Evolutionary conservation across 2,888 invertebrate genomes (phyloP).

Genomic region (Poecilobothrus nobilitatus): DNA sequence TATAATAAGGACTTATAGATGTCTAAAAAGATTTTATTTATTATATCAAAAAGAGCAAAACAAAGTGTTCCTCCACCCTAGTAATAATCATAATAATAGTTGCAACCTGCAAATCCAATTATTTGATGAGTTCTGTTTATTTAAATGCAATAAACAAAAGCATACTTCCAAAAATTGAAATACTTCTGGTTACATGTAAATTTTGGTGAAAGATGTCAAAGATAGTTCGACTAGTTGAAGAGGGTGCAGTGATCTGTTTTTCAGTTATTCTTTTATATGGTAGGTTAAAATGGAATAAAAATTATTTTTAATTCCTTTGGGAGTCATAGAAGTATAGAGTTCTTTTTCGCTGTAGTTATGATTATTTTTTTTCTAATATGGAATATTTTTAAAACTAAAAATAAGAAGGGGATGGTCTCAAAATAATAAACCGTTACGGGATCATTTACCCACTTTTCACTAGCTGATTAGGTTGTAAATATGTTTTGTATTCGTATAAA

Average conservation of each 20-base stretch:
- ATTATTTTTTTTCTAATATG: neutral
- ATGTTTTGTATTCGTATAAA: neutral
- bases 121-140: slow-evolving; percentile 1
- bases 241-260: neutral
- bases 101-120: slow-evolving; percentile 6
- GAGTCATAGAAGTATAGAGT: slow-evolving; percentile 12
- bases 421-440: slow-evolving; percentile 14
- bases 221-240: neutral
- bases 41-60: neutral
- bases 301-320: slow-evolving; percentile 17
- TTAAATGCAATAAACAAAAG: neutral
- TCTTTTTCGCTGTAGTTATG: neutral
- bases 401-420: neutral
- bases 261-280: neutral
- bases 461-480: slow-evolving; percentile 10
- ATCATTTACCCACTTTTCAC: slow-evolving; percentile 19
- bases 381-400: neutral
- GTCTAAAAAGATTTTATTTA: neutral
- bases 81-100: neutral
- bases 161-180: neutral
- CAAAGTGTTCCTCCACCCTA: neutral
- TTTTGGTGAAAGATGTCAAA: neutral
- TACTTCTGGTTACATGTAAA: neutral
- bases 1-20: too few relatives aligned
- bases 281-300: slow-evolving; percentile 9